Evolutionary conservation across 2,888 invertebrate genomes (phyloP), one percentile per base, ranked within the genome.

Genomic region (Geophilus truncorum): DNA sequence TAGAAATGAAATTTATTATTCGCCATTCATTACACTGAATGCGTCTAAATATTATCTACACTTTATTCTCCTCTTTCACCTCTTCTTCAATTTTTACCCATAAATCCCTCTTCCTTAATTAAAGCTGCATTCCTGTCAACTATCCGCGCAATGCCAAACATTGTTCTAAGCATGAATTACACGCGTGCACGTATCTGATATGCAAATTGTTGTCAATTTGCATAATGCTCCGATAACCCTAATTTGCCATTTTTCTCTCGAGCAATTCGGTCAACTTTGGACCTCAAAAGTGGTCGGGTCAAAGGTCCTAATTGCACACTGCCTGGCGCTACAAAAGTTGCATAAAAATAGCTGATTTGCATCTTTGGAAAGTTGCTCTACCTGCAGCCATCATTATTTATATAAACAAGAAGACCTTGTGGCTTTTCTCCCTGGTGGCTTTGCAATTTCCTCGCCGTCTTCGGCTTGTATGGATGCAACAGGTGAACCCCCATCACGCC

Each of bases 191-290:
- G 23, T 62, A 62, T 62, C 57, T 23, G 57, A 62, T 62, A 62
- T 62, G 57, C 23, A 62, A 62, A 62, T 62, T 21, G 23, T 21
- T 23, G 21, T 23, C 57, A 62, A 62, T 62, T 62, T 62, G 23
- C 57, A 62, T 62, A 62, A 62, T 62, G 57, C 23, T 23, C 21
- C 57, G 57, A 62, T 62, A 62, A 62, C 57, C 57, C 57, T 62
- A 62, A 62, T 62, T 62, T 62, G 57, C 57, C 57, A 62, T 62
- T 62, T 62, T 62, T 62, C 57, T 62, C 40, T 40, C 40, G 40
- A 40, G 40, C 40, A 40, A 40, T 10, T 40, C 40, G 40, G 40
- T 40, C 40, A 40, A 40, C 40, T 40, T n/a, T 40, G 15, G 40
- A 40, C 40, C 40, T 40, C 40, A 40, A 40, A 62, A 62, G 1